phyloP scores from a whole-genome alignment of 2,113 vertebrate genomes.

The Craseonycteris thonglongyai region DNA sequence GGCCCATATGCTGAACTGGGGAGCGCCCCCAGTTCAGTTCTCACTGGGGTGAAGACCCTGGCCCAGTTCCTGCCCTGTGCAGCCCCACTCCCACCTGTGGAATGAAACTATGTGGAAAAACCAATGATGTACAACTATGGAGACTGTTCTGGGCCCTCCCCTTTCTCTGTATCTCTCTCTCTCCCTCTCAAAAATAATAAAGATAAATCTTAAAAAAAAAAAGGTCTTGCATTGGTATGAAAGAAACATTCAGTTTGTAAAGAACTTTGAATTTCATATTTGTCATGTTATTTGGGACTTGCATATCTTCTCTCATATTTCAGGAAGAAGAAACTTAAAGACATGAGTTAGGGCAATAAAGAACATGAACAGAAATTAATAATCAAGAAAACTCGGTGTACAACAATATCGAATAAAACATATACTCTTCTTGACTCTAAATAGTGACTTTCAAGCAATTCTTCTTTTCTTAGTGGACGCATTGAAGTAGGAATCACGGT shows the following conservation, averaged over 20 bases:
- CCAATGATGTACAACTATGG: too few species aligned
- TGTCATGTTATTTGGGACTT: neutral
- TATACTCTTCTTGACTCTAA: neutral
- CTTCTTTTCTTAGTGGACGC: neutral
- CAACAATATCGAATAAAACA: neutral
- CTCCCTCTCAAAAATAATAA: too few species aligned
- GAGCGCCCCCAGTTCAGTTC: too few species aligned
- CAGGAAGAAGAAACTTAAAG: neutral
- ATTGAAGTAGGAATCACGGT: too few species aligned
- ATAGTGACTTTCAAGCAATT: neutral
- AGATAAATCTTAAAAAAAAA: too few species aligned
- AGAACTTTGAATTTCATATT: neutral
- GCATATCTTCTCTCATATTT: neutral
- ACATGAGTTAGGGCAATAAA: neutral
- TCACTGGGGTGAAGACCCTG: too few species aligned
- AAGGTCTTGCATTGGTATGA: neutral
- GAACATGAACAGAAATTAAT: neutral
- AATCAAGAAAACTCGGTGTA: neutral
- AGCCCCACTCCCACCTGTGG: too few species aligned
- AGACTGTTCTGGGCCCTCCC: too few species aligned
- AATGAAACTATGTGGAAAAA: too few species aligned
- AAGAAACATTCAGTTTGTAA: neutral
- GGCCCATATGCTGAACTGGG: too few species aligned
- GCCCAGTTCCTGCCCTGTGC: too few species aligned
- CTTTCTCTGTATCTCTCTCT: too few species aligned